phyloP scores from a whole-genome alignment of 2,888 invertebrate genomes.

The Eubasilissa splendida region DNA sequence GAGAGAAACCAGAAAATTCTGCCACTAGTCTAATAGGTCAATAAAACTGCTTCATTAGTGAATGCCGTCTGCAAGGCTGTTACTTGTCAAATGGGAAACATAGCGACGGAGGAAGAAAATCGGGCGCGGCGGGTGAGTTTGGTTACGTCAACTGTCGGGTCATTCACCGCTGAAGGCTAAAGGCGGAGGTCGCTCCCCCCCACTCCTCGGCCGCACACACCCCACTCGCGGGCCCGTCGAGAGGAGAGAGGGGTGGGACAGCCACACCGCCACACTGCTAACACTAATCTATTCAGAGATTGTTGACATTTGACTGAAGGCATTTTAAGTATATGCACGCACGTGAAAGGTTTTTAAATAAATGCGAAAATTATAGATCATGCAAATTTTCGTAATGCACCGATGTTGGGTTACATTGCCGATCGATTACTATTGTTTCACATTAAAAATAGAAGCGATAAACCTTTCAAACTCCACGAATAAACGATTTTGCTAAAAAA shows the following conservation, averaged over 20 bases:
- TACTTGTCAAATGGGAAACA: background rate
- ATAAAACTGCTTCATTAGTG: conserved; percentile 2
- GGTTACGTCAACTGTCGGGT: conserved; percentile 51
- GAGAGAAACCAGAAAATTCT: background rate
- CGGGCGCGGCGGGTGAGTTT: background rate
- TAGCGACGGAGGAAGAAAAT: conserved; percentile 11
- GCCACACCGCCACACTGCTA: no score
- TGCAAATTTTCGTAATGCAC: no score
- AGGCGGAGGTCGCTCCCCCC: conserved; percentile 33
- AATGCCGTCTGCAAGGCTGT: conserved; percentile 27
- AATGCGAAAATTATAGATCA: no score
- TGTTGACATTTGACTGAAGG: no score
- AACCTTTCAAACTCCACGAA: no score
- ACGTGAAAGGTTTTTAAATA: no score
- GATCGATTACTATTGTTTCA: no score
- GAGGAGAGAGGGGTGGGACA: background rate
- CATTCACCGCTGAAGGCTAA: conserved; percentile 56
- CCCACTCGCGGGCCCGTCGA: background rate
- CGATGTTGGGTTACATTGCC: no score
- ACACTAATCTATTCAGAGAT: no score
- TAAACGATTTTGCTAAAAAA: no score
- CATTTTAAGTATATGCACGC: no score
- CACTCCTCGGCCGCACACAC: conserved; percentile 17
- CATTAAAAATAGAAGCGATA: no score
- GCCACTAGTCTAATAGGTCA: conserved; percentile 10